These are phyloP conservation scores for Erythrocebus patas DNA, from an alignment of 2,113 vertebrate species.

Conservation along the genomic window DNA sequence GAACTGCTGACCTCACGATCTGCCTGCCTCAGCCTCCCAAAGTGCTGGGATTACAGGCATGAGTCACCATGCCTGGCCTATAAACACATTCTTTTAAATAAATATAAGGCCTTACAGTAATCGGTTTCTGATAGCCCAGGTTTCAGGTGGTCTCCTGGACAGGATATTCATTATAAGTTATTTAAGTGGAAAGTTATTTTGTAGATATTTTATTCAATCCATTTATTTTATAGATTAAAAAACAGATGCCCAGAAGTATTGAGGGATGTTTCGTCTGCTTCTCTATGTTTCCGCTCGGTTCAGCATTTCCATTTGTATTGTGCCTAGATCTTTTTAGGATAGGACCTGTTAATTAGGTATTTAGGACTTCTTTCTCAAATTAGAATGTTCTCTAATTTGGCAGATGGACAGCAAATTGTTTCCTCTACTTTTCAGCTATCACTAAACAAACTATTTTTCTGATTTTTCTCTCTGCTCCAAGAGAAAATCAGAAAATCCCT, in stretches of 20 bases:
- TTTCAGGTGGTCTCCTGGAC: neutral
- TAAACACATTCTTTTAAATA: neutral
- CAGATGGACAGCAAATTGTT: conserved; percentile 34
- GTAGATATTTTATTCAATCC: neutral
- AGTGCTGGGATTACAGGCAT: no score
- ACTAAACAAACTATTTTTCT: neutral
- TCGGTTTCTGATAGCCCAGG: neutral
- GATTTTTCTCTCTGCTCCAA: neutral
- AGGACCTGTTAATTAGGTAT: conserved; percentile 33
- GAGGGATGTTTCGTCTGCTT: neutral
- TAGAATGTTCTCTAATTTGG: neutral
- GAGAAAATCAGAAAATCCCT: no score
- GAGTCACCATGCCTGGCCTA: neutral
- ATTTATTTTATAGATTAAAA: conserved; percentile 26
- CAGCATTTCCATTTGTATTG: conserved; percentile 48
- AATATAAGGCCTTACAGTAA: neutral
- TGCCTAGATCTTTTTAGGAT: neutral
- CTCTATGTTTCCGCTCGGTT: conserved; percentile 6
- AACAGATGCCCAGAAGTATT: neutral
- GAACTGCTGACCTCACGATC: no score
- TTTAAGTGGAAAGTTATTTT: neutral
- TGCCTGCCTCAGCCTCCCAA: no score
- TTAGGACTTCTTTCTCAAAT: conserved; percentile 33
- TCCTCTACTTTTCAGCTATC: neutral
- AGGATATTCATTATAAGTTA: neutral